phyloP scores from a whole-genome alignment of 2,888 invertebrate genomes.

The Folsomia candida region DNA sequence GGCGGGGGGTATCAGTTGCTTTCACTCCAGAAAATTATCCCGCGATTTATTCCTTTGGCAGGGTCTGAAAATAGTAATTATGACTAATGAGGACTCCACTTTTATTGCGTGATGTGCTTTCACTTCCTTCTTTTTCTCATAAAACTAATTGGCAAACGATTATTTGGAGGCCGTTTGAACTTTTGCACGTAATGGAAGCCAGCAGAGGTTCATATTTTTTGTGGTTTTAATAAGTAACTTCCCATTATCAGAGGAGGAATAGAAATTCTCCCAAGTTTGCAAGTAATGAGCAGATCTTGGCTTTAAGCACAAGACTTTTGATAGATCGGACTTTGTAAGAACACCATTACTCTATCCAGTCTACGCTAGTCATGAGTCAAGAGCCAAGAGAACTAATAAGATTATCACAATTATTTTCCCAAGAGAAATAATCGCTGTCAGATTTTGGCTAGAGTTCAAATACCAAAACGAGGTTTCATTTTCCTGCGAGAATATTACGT shows the following conservation, averaged over 20 bases:
- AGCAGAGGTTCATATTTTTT: not conserved
- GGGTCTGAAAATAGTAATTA: not conserved
- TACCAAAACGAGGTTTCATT: not conserved
- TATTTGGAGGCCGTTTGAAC: not conserved
- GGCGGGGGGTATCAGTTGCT: not conserved
- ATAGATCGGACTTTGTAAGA: not conserved
- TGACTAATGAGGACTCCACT: conserved; percentile 2
- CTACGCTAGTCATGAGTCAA: not conserved
- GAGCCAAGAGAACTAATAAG: not conserved
- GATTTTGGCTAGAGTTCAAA: conserved; percentile 4
- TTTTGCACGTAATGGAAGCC: not conserved
- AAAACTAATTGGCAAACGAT: not conserved
- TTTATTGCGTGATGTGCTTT: not conserved
- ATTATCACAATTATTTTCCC: conserved; percentile 8
- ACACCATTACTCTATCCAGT: not conserved
- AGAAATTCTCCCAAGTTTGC: not conserved
- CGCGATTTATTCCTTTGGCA: not conserved
- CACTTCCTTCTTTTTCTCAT: not conserved
- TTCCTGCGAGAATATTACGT: not conserved
- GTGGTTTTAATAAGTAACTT: not conserved
- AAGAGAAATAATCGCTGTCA: conserved; percentile 1
- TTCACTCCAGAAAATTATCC: not conserved
- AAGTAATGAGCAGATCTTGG: not conserved
- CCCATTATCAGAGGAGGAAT: not conserved
- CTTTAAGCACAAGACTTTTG: not conserved